Base-by-base conservation (phyloP, 2,888 invertebrate species). In the Ectemnius continuus region DNA sequence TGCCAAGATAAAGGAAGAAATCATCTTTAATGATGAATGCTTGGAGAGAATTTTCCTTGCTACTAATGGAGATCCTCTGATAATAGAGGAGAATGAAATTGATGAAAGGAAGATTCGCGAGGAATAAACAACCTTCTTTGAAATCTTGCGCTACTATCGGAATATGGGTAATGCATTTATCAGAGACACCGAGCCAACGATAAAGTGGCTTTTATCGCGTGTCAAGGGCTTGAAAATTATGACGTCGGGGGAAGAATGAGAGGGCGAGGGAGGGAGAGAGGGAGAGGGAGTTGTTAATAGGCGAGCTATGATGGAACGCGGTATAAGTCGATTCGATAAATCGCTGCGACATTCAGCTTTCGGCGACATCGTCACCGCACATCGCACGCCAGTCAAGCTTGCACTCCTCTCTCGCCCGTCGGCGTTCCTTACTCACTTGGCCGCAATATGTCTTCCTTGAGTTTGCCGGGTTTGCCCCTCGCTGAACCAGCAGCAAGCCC, bases 261-360 rank as follows among this genome's bases (percentile, higher is more conserved):
- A 13, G 57, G n/a, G 47, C 8, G 45, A 26, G 23, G 36, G 18
- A 46, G 1, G 14, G 11, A 11, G 26, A 13, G 56, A 23, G 47
- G 11, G 45, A 26, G 23, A 28, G 20, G 47, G 2, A 16, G 11
- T 18, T 8, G 67, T 8, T 47, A 26, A 62, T 16, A 36, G 28
- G 20, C 23, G 62, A 65, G 74, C 67, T 72, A 36, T 46, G 72
- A 73, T 63, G 67, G 70, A 66, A 61, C 58, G 72, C 28, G 67
- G 70, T 58, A 83, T 78, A 75, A 81, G 70, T 70, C 70, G 72
- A 82, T 79, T 81, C 84, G 79, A 88, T 88, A 88, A 87, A 89
- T 88, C 84, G 83, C 73, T 79, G 67, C 73, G 70, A 76, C 81
- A 82, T 83, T 85, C 79, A 75, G 81, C 82, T 82, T 52, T 58